A percentile compares a stretch with the other conserved stretches of the same genome.
These are phyloP conservation scores for Rhorus exstirpatorius DNA, from an alignment of 2,888 invertebrate species.

Conservation along the genomic window DNA sequence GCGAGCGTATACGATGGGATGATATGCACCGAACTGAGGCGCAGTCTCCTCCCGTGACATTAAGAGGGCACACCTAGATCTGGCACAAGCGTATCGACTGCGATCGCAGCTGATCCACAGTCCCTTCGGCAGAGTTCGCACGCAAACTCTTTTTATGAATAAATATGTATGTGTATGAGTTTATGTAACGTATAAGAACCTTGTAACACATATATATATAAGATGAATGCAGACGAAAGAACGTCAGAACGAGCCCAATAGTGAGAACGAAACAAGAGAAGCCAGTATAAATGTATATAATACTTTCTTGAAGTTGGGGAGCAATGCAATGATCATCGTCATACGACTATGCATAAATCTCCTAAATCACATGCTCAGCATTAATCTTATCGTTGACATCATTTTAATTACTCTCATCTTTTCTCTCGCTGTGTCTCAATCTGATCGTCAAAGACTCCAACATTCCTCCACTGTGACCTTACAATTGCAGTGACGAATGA, in stretches of 20 bases:
- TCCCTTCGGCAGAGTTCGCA: constrained; percentile 71
- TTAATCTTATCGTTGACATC: too few species aligned
- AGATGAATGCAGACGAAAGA: not conserved
- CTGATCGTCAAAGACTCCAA: too few species aligned
- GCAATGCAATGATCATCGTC: constrained; percentile 35
- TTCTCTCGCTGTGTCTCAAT: too few species aligned
- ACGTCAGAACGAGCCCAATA: constrained; percentile 7
- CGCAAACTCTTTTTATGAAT: constrained; percentile 61
- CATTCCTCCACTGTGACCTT: too few species aligned
- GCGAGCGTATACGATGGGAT: constrained; percentile 23
- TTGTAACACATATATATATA: constrained; percentile 22
- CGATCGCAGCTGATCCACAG: constrained; percentile 68
- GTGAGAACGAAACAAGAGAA: not conserved
- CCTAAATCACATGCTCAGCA: constrained; percentile 15
- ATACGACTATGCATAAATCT: constrained; percentile 28
- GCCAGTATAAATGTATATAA: too few species aligned
- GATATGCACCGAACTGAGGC: constrained; percentile 57
- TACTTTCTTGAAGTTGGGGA: not conserved
- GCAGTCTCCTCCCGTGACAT: constrained; percentile 72
- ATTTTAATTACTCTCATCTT: too few species aligned
- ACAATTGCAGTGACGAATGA: too few species aligned
- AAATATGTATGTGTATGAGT: not conserved
- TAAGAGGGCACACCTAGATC: constrained; percentile 74
- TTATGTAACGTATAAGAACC: not conserved
- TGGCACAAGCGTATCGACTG: constrained; percentile 72